phyloP scores from a whole-genome alignment of 2,797 vertebrate species.

The Fringilla coelebs region DNA sequence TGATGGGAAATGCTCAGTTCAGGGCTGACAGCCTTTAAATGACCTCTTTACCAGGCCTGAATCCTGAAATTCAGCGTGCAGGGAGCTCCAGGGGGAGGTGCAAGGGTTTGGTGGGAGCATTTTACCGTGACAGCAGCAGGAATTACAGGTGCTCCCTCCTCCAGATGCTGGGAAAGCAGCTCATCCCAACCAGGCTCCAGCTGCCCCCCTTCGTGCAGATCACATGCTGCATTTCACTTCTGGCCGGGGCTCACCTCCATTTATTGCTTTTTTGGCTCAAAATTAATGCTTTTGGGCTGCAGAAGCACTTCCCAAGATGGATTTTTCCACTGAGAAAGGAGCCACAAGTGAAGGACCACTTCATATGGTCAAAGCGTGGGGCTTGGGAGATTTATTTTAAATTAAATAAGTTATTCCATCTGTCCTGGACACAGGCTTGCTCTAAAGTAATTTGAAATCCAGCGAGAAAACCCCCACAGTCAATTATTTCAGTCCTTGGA shows the following conservation, averaged over 20 bases:
- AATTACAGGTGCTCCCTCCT: slow-evolving; percentile 55
- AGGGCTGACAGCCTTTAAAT: slow-evolving; percentile 35
- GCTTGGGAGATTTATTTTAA: slow-evolving; percentile 64
- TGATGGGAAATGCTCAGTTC: slow-evolving; percentile 24
- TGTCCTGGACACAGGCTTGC: slow-evolving; percentile 35
- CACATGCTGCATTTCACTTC: slow-evolving; percentile 50
- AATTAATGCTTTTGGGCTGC: slow-evolving; percentile 35
- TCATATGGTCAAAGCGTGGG: slow-evolving; percentile 28
- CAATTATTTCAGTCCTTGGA: slow-evolving; percentile 38
- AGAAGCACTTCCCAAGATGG: slow-evolving; percentile 31
- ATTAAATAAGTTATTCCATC: slow-evolving; percentile 65
- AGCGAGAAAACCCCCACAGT: slow-evolving; percentile 38
- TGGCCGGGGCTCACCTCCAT: slow-evolving; percentile 23
- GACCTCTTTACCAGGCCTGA: neutral
- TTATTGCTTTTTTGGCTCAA: neutral
- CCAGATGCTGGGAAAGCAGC: slow-evolving; percentile 19
- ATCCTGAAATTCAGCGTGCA: neutral
- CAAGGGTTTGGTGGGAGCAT: neutral
- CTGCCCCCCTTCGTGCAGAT: neutral
- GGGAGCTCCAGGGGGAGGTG: neutral
- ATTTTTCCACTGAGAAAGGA: slow-evolving; percentile 53
- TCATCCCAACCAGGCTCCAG: neutral
- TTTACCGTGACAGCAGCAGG: slow-evolving; percentile 11
- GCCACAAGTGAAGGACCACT: slow-evolving; percentile 45
- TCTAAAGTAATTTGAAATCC: slow-evolving; percentile 57